These are phyloP conservation scores for Acanthochromis polyacanthus DNA, from an alignment of 2,113 vertebrate genomes.

Conservation along the genomic window DNA sequence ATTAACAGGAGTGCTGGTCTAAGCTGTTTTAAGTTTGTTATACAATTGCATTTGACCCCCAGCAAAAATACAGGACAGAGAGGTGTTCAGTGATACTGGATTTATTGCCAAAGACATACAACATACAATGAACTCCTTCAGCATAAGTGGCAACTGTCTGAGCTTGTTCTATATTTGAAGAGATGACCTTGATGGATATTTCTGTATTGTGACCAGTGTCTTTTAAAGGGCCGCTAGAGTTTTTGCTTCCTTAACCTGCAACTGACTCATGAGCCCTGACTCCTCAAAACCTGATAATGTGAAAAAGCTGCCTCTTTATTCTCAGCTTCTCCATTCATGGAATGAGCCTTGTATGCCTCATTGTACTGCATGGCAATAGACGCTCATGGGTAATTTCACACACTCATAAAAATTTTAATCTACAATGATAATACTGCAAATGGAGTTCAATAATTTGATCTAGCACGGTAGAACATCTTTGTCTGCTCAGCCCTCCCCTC, in stretches of 20 bases:
- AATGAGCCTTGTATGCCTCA: constrained; percentile 49
- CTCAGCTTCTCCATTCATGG: constrained; percentile 14
- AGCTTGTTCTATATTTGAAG: constrained; percentile 23
- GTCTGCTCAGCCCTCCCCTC: constrained; percentile 33
- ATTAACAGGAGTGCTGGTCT: constrained; percentile 21
- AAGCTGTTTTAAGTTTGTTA: constrained; percentile 21
- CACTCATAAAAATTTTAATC: constrained; percentile 77
- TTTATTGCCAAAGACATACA: constrained; percentile 25
- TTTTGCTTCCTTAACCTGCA: constrained; percentile 41
- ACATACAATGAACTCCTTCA: constrained; percentile 3
- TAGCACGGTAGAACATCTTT: constrained; percentile 61
- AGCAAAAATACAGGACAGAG: not conserved
- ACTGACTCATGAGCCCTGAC: constrained; percentile 27
- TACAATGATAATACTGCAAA: constrained; percentile 73
- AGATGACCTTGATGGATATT: constrained; percentile 45
- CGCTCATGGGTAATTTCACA: constrained; percentile 76
- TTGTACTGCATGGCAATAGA: constrained; percentile 58
- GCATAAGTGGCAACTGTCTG: constrained; percentile 18
- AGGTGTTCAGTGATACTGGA: not conserved
- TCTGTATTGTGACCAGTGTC: constrained; percentile 28
- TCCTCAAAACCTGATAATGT: constrained; percentile 39
- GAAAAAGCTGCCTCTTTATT: constrained; percentile 45
- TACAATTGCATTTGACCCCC: constrained; percentile 13
- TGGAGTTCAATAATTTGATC: constrained; percentile 72
- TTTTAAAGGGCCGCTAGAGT: constrained; percentile 37